phyloP scores from a whole-genome alignment of 2,888 invertebrate species.

The Athalia cordata region DNA sequence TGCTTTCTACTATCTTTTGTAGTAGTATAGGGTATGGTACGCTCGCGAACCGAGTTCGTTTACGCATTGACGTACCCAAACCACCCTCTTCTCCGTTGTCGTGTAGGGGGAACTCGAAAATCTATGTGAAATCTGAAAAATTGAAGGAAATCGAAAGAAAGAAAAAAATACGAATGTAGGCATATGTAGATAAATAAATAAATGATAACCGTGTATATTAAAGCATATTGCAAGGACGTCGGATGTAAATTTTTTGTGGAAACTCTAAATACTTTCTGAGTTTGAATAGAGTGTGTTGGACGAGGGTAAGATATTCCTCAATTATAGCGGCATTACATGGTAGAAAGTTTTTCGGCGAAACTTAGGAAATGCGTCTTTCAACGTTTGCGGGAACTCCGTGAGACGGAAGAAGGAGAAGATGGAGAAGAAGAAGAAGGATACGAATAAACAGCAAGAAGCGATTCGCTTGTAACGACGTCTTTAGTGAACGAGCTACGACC shows the following conservation, averaged over 20 bases:
- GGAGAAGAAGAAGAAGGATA: neutral
- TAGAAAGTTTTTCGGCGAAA: conserved; percentile 31
- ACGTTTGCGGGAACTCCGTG: conserved; percentile 5
- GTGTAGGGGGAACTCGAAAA: neutral
- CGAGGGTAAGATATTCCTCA: neutral
- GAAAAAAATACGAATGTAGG: neutral
- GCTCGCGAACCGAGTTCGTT: no score
- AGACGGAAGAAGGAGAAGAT: neutral
- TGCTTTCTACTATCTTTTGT: neutral
- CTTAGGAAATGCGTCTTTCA: conserved; percentile 35
- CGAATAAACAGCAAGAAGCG: conserved; percentile 17
- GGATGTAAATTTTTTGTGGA: neutral
- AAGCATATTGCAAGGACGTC: no score
- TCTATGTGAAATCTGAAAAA: neutral
- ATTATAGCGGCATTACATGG: conserved; percentile 38
- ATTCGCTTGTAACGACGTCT: conserved; percentile 43
- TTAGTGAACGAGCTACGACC: conserved; percentile 29
- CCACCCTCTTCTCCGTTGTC: no score
- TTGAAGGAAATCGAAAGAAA: neutral
- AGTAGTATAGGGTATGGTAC: no score
- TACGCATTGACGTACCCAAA: no score
- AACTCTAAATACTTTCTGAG: conserved; percentile 6
- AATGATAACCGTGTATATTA: no score
- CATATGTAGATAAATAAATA: no score
- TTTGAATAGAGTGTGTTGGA: neutral